A percentile compares a stretch with the other conserved stretches of the same genome.
Conservation (phyloP, 1,140 invertebrate genomes). For the Sarcophaga peregrina region DNA sequence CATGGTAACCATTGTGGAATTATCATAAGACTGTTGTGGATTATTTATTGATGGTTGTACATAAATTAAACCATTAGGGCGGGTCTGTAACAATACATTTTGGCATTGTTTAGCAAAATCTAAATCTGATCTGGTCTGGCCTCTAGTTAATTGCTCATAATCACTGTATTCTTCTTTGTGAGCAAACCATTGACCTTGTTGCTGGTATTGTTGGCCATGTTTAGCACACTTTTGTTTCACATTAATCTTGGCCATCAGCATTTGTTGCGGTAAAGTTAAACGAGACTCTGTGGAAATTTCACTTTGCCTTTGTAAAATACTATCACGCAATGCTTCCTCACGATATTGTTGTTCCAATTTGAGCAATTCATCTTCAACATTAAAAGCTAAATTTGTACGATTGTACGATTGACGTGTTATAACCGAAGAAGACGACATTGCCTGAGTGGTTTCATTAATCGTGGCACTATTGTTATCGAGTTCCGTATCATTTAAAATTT, state of each 20-base stretch:
- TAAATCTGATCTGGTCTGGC: neutral
- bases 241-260: slow-evolving; percentile 33
- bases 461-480: neutral
- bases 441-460: neutral
- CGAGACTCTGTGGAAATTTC: slow-evolving; percentile 38
- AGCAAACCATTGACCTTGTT: slow-evolving; percentile 52
- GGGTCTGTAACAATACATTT: neutral
- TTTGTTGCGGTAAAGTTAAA: slow-evolving; percentile 41
- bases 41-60: neutral
- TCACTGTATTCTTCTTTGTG: slow-evolving; percentile 56
- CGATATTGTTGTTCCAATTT: slow-evolving; percentile 55
- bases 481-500: neutral
- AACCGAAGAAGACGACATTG: slow-evolving; percentile 14
- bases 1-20: slow-evolving; percentile 44
- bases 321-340: slow-evolving; percentile 52
- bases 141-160: slow-evolving; percentile 35
- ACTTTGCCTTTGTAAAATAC: slow-evolving; percentile 45
- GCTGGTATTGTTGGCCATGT: slow-evolving; percentile 8
- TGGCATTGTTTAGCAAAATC: neutral
- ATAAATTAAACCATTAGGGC: neutral
- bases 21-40: slow-evolving; percentile 12
- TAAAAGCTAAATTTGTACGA: slow-evolving; percentile 49
- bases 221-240: slow-evolving; percentile 22
- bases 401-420: slow-evolving; percentile 28
- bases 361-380: slow-evolving; percentile 58